phyloP scores from a whole-genome alignment of 2,113 vertebrate species.

The Oreochromis aureus region DNA sequence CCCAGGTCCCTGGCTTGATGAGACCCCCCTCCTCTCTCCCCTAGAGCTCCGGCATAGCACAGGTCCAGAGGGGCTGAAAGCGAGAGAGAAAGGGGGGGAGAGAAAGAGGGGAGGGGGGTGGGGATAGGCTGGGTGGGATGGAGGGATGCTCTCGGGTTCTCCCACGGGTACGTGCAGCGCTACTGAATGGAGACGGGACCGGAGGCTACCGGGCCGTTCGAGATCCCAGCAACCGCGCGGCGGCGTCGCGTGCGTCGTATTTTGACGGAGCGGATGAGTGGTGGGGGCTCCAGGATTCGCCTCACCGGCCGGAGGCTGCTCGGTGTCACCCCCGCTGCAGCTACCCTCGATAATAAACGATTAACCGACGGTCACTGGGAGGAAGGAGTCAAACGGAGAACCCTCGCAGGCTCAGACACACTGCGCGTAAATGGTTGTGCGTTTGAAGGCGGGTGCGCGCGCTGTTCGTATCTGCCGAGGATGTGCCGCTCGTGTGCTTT shows the following conservation, averaged over 20 bases:
- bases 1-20: slow-evolving; percentile 9
- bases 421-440: slow-evolving; percentile 3
- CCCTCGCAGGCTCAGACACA: neutral
- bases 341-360: neutral
- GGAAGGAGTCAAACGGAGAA: neutral
- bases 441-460: slow-evolving; percentile 17
- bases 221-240: slow-evolving; percentile 1
- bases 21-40: slow-evolving; percentile 20
- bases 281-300: neutral
- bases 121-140: slow-evolving; percentile 21
- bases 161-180: neutral
- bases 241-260: neutral
- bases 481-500: slow-evolving; percentile 26
- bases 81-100: neutral
- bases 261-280: neutral
- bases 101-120: neutral
- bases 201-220: neutral
- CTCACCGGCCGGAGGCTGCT: neutral
- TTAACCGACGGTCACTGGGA: neutral
- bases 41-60: slow-evolving; percentile 36
- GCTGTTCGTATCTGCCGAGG: neutral
- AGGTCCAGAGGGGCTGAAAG: slow-evolving; percentile 19
- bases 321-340: neutral
- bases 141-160: slow-evolving; percentile 51
- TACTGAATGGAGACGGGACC: neutral